Evolutionary conservation across 2,888 invertebrate species (phyloP), one percentile per base, ranked within the genome.

Genomic region (Pterostichus niger): DNA sequence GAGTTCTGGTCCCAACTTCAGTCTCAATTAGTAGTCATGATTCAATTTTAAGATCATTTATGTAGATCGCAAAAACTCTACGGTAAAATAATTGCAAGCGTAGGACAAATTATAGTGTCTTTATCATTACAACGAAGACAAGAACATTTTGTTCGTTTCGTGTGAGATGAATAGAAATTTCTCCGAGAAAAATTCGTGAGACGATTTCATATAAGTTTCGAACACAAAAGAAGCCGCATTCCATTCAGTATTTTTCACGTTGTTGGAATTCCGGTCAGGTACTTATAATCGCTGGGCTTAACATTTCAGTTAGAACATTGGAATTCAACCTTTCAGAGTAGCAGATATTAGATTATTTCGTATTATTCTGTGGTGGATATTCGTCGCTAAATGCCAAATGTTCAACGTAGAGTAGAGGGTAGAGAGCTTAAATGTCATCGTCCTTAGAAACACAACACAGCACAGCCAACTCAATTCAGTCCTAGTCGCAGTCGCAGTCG

Each of bases 161-260:
- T 44, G 68, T 44, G 68, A 40, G 40, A 7, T 71, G 68, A 71
- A 71, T 71, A 71, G 68, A 71, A 71, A 71, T 71, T 44, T 71
- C 68, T 71, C 44, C 1, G 24, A 7, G 17, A 10, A 9, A 71
- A 71, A 71, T 17, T 71, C 44, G 9, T 17, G 44, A 40, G 68
- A 17, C 59, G 59, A 59, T 59, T 59, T 24, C 59, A 71, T 71
- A 71, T 71, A 71, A 71, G 44, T 44, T 64, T 44, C 15, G 68
- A 4, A 15, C 44, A 71, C 68, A 71, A 71, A 49, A 71, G 68
- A 64, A 40, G 68, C 68, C 68, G 44, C 40, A 44, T 71, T 71
- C 44, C 68, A 40, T 40, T 40, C 40, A 44, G 68, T 71, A 71
- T 44, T 71, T 71, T 71, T 71, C 64, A 71, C 68, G 44, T 15